Evolutionary conservation across 2,888 invertebrate species (phyloP), one percentile per base, ranked within the genome.

Genomic region (Deroplatys truncata): DNA sequence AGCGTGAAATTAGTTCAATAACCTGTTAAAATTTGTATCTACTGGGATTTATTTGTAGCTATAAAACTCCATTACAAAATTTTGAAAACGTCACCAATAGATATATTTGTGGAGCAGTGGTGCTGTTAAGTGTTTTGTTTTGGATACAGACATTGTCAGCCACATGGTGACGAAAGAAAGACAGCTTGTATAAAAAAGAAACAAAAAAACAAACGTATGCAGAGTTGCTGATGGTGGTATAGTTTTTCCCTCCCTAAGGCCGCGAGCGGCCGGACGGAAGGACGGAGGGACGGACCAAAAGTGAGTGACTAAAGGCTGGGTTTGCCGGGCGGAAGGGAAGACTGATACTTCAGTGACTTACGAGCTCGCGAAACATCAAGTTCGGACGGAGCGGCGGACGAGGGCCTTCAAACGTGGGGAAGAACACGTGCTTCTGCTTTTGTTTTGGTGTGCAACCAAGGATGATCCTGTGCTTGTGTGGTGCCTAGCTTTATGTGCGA

Each of bases 341-440:
- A 29, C 31, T n/a, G 82, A 31, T 83, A n/a, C 35, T 43, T 85
- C 87, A 87, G 87, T 87, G 83, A 87, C 87, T 87, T 87, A 87
- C 87, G 83, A 83, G 83, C 87, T 83, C 43, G 31, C 83, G 87
- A 35, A 28, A 29, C 35, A 43, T 31, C 84, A 72, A 72, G 56
- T 72, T 72, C 2, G 56, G 20, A 72, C 56, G 56, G 56, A 72
- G 56, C 56, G 56, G 16, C 56, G 56, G 56, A 56, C 56, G 56
- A 56, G 56, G 20, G 7, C 56, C 25, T 20, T 72, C 56, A 25
- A 43, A 43, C 56, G 56, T 72, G 56, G 56, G 56, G 20, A 72
- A 16, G 56, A n/a, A 72, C 56, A 72, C 56, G 56, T 72, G 56
- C 20, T 72, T 72, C 56, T 72, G 56, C 56, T 72, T 72, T 72